Evolutionary conservation across 2,113 vertebrate species (phyloP).

Genomic region (Calyptomena viridis): DNA sequence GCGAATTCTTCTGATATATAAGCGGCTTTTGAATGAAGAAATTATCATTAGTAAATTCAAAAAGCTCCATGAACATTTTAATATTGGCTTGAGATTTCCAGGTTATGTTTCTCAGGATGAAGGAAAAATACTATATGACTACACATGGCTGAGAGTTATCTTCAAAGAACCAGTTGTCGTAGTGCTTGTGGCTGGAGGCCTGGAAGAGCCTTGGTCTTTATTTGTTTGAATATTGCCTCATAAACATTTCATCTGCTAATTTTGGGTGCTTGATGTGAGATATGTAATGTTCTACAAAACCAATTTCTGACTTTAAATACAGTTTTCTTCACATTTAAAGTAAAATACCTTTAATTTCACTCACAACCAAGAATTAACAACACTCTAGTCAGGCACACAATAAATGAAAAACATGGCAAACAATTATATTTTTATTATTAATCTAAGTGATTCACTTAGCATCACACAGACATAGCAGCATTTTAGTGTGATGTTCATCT

Average conservation of each 20-base stretch:
- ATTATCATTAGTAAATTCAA: not conserved
- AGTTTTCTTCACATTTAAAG: not conserved
- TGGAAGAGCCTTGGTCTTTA: not conserved
- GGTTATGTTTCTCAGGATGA: not conserved
- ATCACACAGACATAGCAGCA: not conserved
- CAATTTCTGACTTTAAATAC: not conserved
- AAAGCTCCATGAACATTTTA: not conserved
- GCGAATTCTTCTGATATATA: not conserved
- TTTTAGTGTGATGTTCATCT: not conserved
- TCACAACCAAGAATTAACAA: not conserved
- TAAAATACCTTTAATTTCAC: not conserved
- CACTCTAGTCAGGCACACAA: not conserved
- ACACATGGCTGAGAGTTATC: not conserved
- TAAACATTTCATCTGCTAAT: not conserved
- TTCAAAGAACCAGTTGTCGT: not conserved
- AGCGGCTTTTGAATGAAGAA: constrained; percentile 1
- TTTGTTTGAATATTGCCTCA: not conserved
- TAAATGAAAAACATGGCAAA: not conserved
- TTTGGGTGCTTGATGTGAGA: not conserved
- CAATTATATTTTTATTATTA: not conserved
- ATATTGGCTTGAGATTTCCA: not conserved
- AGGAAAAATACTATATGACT: not conserved
- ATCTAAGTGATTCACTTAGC: not conserved
- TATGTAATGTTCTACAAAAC: not conserved
- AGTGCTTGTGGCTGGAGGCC: not conserved